Evolutionary conservation across 2,113 vertebrate genomes (phyloP), one percentile per base, ranked within the genome.

Genomic region (Connochaetes taurinus): DNA sequence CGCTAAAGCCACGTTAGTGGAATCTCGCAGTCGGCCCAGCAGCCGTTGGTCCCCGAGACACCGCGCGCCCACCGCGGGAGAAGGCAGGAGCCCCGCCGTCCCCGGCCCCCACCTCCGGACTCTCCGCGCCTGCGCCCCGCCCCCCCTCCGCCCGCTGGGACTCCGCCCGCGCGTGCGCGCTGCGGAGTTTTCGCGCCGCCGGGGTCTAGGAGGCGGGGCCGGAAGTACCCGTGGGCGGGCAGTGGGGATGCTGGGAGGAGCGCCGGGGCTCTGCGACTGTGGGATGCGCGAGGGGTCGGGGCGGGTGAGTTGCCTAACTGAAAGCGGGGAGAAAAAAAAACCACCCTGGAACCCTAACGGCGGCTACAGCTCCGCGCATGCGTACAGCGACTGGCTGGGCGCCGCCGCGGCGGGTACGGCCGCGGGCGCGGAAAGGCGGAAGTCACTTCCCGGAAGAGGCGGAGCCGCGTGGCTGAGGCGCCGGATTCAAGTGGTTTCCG

Each of bases 101-200:
- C 67, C 74, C 23, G 45, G 71, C 57, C 84, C 97, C 93, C 91
- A 80, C 90, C 91, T 50, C 84, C 2, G 91, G 67, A 67, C 84
- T 0, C 19, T 94, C 45, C 90, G 97, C 98, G 98, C 98, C 95
- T 98, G 98, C 98, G 98, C 97, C 96, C 76, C 87, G 57, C 96
- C 97, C 82, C 55, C 23, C 14, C 40, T 23, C n/a, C 50, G 5
- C 62, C 87, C 60, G 14, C 52, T 17, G 43, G 82, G 92, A 74
- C 90, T 80, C 80, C 23, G 86, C 96, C 94, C 55, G 97, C 96
- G 96, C 97, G 13, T 97, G 97, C 96, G 98, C 93, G 4, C 33
- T 95, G 45, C 12, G 1, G 4, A 9, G 5, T n/a, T 52, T 92
- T 93, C 82, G 94, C 91, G 76, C 92, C 81, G 19, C 62, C 15